Evolutionary conservation across 2,888 invertebrate species (phyloP).

Genomic region (Eupithecia vulgata): DNA sequence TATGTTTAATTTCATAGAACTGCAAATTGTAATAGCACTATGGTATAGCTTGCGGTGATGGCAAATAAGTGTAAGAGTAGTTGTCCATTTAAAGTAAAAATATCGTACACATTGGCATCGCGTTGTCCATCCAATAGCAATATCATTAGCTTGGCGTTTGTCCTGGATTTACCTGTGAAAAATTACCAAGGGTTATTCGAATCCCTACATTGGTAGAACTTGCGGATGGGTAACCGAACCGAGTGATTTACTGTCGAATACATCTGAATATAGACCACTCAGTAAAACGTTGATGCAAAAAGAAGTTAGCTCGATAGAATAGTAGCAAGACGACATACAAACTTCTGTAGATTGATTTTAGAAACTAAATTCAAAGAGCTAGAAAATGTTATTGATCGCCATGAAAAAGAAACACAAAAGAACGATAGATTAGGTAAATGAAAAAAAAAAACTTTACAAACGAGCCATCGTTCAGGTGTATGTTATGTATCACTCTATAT

Average conservation of each 20-base stretch:
- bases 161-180: slow-evolving; percentile 22
- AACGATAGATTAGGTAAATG: too few relatives aligned
- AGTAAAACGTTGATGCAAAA: too few relatives aligned
- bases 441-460: too few relatives aligned
- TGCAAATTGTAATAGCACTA: slow-evolving; percentile 1
- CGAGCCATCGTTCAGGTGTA: too few relatives aligned
- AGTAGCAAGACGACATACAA: too few relatives aligned
- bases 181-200: neutral
- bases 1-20: neutral
- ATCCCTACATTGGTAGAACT: neutral
- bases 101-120: slow-evolving; percentile 1
- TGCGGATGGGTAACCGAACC: neutral
- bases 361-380: too few relatives aligned
- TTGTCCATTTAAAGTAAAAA: neutral
- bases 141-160: slow-evolving; percentile 17
- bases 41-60: neutral
- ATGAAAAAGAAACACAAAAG: too few relatives aligned
- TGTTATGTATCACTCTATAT: too few relatives aligned
- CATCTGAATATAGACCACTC: neutral
- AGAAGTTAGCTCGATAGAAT: too few relatives aligned
- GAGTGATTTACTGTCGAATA: neutral
- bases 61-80: neutral
- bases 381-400: too few relatives aligned
- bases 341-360: too few relatives aligned
- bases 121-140: neutral